Conservation (phyloP, 2,888 invertebrate genomes). For the Dolichopus griseipennis region DNA sequence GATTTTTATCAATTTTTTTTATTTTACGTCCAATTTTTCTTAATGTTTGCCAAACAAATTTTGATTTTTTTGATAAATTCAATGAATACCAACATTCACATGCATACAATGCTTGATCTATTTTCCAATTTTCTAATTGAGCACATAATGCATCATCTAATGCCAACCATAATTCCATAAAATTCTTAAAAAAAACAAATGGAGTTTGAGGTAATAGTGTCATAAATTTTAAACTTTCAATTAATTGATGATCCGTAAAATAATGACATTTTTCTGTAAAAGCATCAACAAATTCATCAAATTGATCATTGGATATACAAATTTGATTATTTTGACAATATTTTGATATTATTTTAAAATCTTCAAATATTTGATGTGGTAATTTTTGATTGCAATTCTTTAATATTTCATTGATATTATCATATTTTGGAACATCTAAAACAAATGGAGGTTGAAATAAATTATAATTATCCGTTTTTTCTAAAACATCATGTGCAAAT, state of each 20-base stretch:
- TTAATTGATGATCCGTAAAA: conserved; percentile 51
- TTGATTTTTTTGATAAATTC: conserved; percentile 47
- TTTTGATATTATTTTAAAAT: conserved; percentile 27
- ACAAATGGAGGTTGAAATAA: neutral
- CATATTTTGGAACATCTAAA: neutral
- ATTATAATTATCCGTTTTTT: conserved; percentile 26
- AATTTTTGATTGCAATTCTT: conserved; percentile 5
- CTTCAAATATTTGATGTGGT: conserved; percentile 24
- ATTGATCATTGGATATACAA: conserved; percentile 31
- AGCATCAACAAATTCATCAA: conserved; percentile 27
- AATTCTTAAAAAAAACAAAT: conserved; percentile 50
- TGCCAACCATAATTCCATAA: conserved; percentile 55
- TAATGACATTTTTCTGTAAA: conserved; percentile 47
- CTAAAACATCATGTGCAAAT: conserved; percentile 35
- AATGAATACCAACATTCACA: conserved; percentile 57
- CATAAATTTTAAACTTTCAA: conserved; percentile 47
- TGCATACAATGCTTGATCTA: conserved; percentile 49
- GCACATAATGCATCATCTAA: conserved; percentile 56
- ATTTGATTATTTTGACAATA: conserved; percentile 27
- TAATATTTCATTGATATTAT: conserved; percentile 21
- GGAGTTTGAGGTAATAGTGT: conserved; percentile 47
- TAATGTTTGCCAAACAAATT: conserved; percentile 49
- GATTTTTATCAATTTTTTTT: conserved; percentile 49
- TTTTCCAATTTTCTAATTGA: conserved; percentile 46
- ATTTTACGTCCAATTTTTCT: conserved; percentile 51